Conservation (phyloP, 2,888 invertebrate genomes). For the Tachina grossa region DNA sequence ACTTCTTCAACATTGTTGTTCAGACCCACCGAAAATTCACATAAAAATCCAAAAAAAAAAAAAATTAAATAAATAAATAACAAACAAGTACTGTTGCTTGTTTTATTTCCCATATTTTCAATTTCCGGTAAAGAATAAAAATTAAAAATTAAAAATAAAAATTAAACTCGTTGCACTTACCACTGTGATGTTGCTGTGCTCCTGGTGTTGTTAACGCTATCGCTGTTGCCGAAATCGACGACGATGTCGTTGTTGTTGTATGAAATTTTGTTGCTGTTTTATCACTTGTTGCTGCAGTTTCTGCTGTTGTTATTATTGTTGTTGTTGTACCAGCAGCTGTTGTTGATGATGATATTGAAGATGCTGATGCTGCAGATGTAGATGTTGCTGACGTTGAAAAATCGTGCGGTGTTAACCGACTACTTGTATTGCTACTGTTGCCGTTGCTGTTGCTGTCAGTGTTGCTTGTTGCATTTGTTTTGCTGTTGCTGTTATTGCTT, state of each 20-base stretch:
- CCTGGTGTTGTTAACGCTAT: slow-evolving; percentile 74
- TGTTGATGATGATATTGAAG: slow-evolving; percentile 45
- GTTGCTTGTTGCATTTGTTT: slow-evolving; percentile 69
- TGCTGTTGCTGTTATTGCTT: slow-evolving; percentile 72
- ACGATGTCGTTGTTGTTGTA: slow-evolving; percentile 74
- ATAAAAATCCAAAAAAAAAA: slow-evolving; percentile 5
- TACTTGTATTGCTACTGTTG: slow-evolving; percentile 50
- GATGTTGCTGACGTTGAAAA: slow-evolving; percentile 72
- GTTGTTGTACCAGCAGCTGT: slow-evolving; percentile 72
- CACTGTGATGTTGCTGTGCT: slow-evolving; percentile 79
- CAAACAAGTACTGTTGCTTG: slow-evolving; percentile 36
- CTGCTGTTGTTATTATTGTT: slow-evolving; percentile 66
- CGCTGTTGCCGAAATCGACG: slow-evolving; percentile 75
- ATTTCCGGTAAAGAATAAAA: slow-evolving; percentile 59
- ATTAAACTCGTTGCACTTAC: slow-evolving; percentile 73
- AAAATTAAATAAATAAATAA: background rate
- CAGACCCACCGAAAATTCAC: slow-evolving; percentile 22
- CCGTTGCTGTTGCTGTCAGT: slow-evolving; percentile 41
- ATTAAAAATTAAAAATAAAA: slow-evolving; percentile 12
- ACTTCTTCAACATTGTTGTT: slow-evolving; percentile 14
- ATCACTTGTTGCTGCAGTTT: slow-evolving; percentile 77
- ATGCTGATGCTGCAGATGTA: slow-evolving; percentile 17
- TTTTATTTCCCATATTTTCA: slow-evolving; percentile 64
- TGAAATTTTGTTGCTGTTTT: slow-evolving; percentile 74
- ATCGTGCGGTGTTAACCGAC: slow-evolving; percentile 71